These are phyloP conservation scores for Fragum whitleyi DNA, from an alignment of 2,888 invertebrate species.

Conservation along the genomic window DNA sequence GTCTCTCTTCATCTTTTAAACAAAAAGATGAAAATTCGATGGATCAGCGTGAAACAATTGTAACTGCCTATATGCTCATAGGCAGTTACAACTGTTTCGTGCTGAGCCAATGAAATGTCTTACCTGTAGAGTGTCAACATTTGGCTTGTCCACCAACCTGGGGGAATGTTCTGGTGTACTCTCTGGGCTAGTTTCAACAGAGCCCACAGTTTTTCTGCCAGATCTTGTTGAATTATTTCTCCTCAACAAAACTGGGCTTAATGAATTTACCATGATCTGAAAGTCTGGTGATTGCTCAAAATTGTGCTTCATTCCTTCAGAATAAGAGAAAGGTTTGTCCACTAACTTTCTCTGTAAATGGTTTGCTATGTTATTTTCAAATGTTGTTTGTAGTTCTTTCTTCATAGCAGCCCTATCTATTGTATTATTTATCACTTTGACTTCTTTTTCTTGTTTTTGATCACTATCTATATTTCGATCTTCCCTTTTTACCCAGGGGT, in stretches of 20 bases:
- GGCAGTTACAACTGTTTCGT: too few relatives aligned
- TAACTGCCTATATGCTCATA: too few relatives aligned
- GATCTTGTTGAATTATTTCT: slow-evolving; percentile 62
- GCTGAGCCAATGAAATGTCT: too few relatives aligned
- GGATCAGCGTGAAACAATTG: too few relatives aligned
- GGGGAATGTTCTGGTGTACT: slow-evolving; percentile 40
- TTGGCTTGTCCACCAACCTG: not conserved
- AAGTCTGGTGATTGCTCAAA: slow-evolving; percentile 74
- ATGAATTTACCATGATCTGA: slow-evolving; percentile 77
- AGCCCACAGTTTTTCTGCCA: slow-evolving; percentile 46
- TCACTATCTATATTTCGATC: not conserved
- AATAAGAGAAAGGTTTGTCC: slow-evolving; percentile 8
- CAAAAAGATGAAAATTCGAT: too few relatives aligned
- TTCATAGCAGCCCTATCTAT: not conserved
- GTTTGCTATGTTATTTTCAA: not conserved
- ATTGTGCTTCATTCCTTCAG: not conserved
- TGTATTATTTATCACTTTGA: not conserved
- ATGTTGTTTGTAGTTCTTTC: not conserved
- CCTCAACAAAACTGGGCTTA: slow-evolving; percentile 75
- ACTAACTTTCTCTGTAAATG: not conserved
- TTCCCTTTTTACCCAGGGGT: not conserved
- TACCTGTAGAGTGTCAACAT: not conserved
- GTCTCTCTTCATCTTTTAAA: too few relatives aligned
- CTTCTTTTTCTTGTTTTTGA: not conserved
- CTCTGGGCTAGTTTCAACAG: slow-evolving; percentile 57